These are phyloP conservation scores for Carassius gibelio DNA, from an alignment of 2,113 vertebrate species.

Conservation along the genomic window DNA sequence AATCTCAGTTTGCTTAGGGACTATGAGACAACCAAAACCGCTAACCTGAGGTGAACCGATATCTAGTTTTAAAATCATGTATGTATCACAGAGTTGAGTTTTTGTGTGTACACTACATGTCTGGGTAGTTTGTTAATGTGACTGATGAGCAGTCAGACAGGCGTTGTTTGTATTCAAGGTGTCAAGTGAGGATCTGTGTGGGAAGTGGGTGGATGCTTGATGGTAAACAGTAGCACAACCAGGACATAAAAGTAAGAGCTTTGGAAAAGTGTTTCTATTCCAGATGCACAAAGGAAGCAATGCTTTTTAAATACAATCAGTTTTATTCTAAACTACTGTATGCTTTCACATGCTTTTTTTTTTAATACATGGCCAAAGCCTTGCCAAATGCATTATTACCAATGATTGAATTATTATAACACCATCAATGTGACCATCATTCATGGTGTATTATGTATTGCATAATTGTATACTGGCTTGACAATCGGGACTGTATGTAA, in stretches of 20 bases:
- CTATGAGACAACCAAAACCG: neutral
- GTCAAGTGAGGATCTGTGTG: slow-evolving; percentile 39
- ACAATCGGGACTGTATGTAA: neutral
- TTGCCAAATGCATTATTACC: neutral
- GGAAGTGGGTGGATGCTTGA: slow-evolving; percentile 39
- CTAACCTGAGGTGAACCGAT: neutral
- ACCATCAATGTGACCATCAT: neutral
- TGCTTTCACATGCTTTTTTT: neutral
- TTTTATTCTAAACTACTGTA: neutral
- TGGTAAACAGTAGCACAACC: neutral
- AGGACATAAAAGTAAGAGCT: neutral
- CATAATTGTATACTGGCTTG: neutral
- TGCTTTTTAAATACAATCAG: neutral
- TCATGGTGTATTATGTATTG: neutral
- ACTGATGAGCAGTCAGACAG: slow-evolving; percentile 24
- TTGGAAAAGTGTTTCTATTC: neutral
- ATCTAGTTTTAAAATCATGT: slow-evolving; percentile 30
- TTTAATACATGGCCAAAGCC: neutral
- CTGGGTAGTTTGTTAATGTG: slow-evolving; percentile 5
- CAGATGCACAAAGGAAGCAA: neutral
- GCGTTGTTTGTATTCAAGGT: slow-evolving; percentile 24
- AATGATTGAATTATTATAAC: neutral
- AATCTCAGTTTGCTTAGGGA: neutral
- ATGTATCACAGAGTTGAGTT: slow-evolving; percentile 6
- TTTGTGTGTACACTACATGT: slow-evolving; percentile 28